Evolutionary conservation across 2,113 vertebrate genomes (phyloP).

Genomic region (Sander lucioperca): DNA sequence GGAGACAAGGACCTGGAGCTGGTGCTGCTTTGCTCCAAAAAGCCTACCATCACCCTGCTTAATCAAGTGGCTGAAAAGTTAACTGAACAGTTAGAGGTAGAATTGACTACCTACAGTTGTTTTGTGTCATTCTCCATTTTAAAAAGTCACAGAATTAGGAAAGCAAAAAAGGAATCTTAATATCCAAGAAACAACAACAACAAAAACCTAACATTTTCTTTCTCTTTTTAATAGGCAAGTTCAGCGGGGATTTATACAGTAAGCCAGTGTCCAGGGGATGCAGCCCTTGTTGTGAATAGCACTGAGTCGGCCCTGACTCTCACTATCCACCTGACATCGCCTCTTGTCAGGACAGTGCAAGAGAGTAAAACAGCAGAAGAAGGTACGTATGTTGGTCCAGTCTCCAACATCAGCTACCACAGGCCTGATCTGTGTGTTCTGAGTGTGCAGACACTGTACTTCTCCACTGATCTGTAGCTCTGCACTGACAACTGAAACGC

Average conservation of each 20-base stretch:
- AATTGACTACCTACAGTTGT: neutral
- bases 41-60: constrained; percentile 90
- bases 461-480: constrained; percentile 52
- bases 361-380: constrained; percentile 84
- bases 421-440: constrained; percentile 58
- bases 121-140: neutral
- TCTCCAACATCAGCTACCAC: constrained; percentile 46
- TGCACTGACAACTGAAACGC: neutral
- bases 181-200: too few relatives aligned
- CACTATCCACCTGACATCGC: constrained; percentile 93
- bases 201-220: neutral
- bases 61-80: constrained; percentile 91
- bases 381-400: constrained; percentile 83
- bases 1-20: constrained; percentile 94
- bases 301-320: constrained; percentile 88
- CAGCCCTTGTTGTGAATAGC: constrained; percentile 89
- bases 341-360: constrained; percentile 88
- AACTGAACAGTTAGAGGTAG: constrained; percentile 89
- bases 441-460: constrained; percentile 45
- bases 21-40: constrained; percentile 92
- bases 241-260: constrained; percentile 91
- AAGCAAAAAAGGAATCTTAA: too few relatives aligned
- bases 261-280: constrained; percentile 86
- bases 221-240: constrained; percentile 78
- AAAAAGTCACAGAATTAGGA: neutral